Evolutionary conservation across 1,140 invertebrate genomes (phyloP).

Genomic region (Caerostris darwini): DNA sequence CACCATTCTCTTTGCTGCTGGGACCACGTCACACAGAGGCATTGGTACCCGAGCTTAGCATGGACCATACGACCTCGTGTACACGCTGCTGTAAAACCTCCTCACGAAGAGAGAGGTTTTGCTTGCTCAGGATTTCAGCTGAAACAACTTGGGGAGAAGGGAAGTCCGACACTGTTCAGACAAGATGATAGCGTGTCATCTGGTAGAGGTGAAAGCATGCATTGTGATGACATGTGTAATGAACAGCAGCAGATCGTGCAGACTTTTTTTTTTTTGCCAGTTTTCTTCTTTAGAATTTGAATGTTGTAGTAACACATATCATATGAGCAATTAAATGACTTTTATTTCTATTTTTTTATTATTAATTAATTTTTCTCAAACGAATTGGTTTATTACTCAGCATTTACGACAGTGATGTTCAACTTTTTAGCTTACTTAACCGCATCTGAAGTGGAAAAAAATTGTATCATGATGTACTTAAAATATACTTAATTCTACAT

Average conservation of each 20-base stretch:
- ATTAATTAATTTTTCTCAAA: no score
- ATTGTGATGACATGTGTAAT: not conserved
- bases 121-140: conserved; percentile 21
- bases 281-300: no score
- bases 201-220: not conserved
- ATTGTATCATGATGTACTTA: no score
- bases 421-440: no score
- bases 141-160: conserved; percentile 56
- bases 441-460: no score
- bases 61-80: conserved; percentile 49
- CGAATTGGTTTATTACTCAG: no score
- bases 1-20: not conserved
- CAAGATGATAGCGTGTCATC: not conserved
- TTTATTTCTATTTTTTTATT: no score
- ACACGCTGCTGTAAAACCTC: not conserved
- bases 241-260: not conserved
- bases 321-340: no score
- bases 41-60: not conserved
- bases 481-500: no score
- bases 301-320: no score
- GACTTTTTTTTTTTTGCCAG: not conserved
- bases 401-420: no score
- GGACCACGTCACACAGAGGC: conserved; percentile 42
- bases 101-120: not conserved
- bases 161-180: conserved; percentile 23